A percentile compares a stretch with the other conserved stretches of the same genome.
Conservation (phyloP, 2,113 vertebrate genomes). For the Archocentrus centrarchus region DNA sequence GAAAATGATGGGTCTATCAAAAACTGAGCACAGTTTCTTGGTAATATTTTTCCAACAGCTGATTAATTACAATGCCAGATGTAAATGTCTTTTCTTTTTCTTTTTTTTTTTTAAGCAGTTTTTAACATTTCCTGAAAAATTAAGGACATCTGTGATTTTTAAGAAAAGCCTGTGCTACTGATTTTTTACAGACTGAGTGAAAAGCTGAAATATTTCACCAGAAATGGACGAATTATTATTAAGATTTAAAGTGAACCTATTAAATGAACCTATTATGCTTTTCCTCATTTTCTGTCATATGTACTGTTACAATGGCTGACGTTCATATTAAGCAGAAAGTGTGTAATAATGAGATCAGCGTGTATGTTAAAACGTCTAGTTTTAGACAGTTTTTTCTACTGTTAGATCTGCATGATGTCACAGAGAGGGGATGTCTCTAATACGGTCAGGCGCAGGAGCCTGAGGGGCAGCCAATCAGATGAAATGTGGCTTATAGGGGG, state of each 20-base stretch:
- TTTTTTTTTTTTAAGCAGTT: neutral
- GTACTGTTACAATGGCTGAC: neutral
- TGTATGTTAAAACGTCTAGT: neutral
- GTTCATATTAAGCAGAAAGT: neutral
- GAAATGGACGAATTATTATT: too few relatives aligned
- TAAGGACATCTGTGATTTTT: neutral
- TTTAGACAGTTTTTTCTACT: neutral
- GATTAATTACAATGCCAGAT: neutral
- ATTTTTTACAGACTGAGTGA: neutral
- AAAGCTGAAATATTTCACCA: neutral
- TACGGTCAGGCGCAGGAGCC: fast-evolving
- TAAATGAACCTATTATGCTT: too few relatives aligned
- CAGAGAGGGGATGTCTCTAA: neutral
- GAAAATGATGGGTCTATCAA: neutral
- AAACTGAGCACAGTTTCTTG: too few relatives aligned
- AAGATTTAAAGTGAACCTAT: too few relatives aligned
- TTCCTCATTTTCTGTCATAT: too few relatives aligned
- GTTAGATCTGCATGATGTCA: neutral
- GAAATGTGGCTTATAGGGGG: neutral
- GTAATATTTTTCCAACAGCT: neutral
- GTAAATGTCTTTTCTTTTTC: too few relatives aligned
- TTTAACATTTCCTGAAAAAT: neutral
- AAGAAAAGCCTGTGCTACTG: neutral
- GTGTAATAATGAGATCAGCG: neutral
- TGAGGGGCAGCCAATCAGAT: fast-evolving